Evolutionary conservation across 2,797 vertebrate genomes (phyloP), one percentile per base, ranked within the genome.

Genomic region (Mus caroli): DNA sequence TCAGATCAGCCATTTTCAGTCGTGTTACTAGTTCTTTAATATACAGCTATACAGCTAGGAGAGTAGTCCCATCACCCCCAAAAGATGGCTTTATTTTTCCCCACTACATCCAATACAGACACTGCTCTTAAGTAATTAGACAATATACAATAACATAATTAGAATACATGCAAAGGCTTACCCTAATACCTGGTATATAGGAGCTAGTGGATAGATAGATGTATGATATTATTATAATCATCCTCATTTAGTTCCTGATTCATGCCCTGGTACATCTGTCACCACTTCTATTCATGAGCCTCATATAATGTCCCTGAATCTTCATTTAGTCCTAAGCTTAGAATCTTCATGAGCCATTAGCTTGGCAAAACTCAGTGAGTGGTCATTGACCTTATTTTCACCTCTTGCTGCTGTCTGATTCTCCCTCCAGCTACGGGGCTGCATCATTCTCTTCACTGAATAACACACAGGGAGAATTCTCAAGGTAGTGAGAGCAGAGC

Each of bases 361-460:
- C 69, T 87, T 93, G 58, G 52, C 64, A 92, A 90, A 92, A 76
- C 46, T 97, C 88, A 88, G 10, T 92, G 88, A 88, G 40, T 88
- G 19, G 28, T 60, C 73, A 84, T 52, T 90, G 52, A 60, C 15
- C 77, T 88, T 84, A 64, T 52, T n/a, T 2, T 92, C 22, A 60
- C 71, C 64, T 40, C 82, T 71, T 50, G 62, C 17, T 85, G 10
- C 50, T 92, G 24, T 50, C 54, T 20, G 28, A 37, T 56, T 80
- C 67, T 15, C 6, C 80, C 13, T 82, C 6, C 14, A 87, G 9
- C 37, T 83, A 64, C 34, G 8, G 13, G 12, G 12, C 71, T 91
- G 50, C 11, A 8, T 94, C 73, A 91, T 94, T 94, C 89, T 37
- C 10, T 90, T 80, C 19, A 79, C 8, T 52, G 37, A 83, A 93